phyloP scores from a whole-genome alignment of 2,888 invertebrate species.

The Pristionchus fissidentatus region DNA sequence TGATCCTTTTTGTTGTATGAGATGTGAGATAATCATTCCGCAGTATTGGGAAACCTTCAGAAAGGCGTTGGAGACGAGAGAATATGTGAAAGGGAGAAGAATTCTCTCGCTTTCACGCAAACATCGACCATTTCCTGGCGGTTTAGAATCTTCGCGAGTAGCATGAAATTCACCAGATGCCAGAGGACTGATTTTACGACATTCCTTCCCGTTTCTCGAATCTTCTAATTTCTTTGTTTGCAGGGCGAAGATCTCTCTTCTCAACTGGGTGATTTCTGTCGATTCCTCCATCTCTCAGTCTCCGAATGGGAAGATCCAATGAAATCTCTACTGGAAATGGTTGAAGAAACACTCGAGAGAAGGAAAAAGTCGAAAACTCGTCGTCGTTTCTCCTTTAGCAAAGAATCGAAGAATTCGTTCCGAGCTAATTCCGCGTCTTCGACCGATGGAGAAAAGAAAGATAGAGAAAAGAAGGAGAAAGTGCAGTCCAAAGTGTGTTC shows the following conservation, averaged over 20 bases:
- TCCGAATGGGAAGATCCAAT: slow-evolving; percentile 5
- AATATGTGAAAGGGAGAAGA: too few relatives aligned
- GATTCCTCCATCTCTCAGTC: not conserved
- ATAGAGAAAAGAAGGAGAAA: not conserved
- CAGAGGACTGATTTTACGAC: too few relatives aligned
- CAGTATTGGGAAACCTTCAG: too few relatives aligned
- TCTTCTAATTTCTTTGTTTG: not conserved
- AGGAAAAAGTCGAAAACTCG: slow-evolving; percentile 39
- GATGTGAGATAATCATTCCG: too few relatives aligned
- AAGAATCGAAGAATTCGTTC: slow-evolving; percentile 3
- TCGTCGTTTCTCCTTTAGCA: slow-evolving; percentile 2
- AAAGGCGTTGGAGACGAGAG: too few relatives aligned
- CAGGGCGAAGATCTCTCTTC: slow-evolving; percentile 26
- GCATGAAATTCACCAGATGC: too few relatives aligned
- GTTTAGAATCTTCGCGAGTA: too few relatives aligned
- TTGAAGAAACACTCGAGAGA: slow-evolving; percentile 20
- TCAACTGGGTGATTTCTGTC: slow-evolving; percentile 20
- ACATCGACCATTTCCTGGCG: too few relatives aligned
- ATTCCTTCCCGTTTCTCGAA: too few relatives aligned
- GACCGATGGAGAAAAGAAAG: slow-evolving; percentile 33
- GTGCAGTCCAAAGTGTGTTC: slow-evolving; percentile 34
- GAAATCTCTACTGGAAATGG: slow-evolving; percentile 3
- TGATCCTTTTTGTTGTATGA: too few relatives aligned
- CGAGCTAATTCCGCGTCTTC: slow-evolving; percentile 1
- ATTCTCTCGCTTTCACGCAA: too few relatives aligned